These are phyloP conservation scores for Notodonta dromedarius DNA, from an alignment of 2,888 invertebrate species.

Conservation along the genomic window DNA sequence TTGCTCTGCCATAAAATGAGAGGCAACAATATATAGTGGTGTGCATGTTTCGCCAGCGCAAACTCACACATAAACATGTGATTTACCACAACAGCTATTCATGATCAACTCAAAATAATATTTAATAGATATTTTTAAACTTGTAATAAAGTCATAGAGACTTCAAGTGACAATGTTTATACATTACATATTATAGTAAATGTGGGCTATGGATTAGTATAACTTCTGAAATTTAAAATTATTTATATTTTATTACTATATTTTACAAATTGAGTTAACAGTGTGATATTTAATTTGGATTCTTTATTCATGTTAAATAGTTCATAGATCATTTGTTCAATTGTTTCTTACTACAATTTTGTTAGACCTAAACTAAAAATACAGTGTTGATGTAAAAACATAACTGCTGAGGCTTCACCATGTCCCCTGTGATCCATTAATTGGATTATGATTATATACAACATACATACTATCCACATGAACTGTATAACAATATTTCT, in stretches of 20 bases:
- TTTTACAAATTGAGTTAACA: neutral
- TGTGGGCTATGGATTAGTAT: slow-evolving; percentile 5
- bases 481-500: slow-evolving; percentile 56
- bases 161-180: neutral
- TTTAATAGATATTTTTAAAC: neutral
- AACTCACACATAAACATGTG: too few species aligned
- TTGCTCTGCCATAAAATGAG: too few species aligned
- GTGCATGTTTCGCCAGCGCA: too few species aligned
- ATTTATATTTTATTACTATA: neutral
- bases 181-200: neutral
- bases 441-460: slow-evolving; percentile 28
- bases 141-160: neutral
- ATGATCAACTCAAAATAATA: neutral
- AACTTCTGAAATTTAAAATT: neutral
- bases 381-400: neutral
- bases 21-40: too few species aligned
- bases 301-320: slow-evolving; percentile 14
- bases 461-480: slow-evolving; percentile 33
- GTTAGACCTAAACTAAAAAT: neutral
- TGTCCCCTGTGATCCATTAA: slow-evolving; percentile 25
- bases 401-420: neutral
- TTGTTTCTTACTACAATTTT: slow-evolving; percentile 23
- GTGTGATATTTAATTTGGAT: slow-evolving; percentile 48
- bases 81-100: too few species aligned
- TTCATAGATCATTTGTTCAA: slow-evolving; percentile 35